phyloP scores from a whole-genome alignment of 2,888 invertebrate genomes.

The Catocala sponsa region DNA sequence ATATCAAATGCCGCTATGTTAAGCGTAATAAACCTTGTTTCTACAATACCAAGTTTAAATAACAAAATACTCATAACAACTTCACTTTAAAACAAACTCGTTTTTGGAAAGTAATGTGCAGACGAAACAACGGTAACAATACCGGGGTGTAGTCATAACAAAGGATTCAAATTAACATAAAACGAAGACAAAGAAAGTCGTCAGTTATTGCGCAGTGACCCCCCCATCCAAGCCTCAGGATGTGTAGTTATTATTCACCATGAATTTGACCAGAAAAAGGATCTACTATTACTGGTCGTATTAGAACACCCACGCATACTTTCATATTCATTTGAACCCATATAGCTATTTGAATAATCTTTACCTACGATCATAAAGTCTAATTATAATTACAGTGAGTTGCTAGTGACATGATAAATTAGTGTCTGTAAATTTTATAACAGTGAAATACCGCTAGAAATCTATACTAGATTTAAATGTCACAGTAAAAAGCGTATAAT shows the following conservation, averaged over 20 bases:
- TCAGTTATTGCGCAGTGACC: constrained; percentile 56
- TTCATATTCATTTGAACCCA: constrained; percentile 38
- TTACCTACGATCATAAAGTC: constrained; percentile 22
- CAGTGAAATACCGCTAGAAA: no score
- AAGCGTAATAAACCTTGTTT: background rate
- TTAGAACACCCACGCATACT: constrained; percentile 40
- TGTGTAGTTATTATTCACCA: constrained; percentile 38
- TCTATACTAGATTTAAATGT: no score
- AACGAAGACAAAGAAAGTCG: constrained; percentile 61
- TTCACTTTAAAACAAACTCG: constrained; percentile 1
- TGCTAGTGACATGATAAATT: constrained; percentile 16
- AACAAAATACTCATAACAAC: background rate
- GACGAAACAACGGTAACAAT: constrained; percentile 15
- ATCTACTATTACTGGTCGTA: constrained; percentile 38
- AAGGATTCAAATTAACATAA: constrained; percentile 48
- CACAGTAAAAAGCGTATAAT: constrained; percentile 13
- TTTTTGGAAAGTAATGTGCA: constrained; percentile 1
- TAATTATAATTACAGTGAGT: constrained; percentile 11
- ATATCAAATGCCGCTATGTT: background rate
- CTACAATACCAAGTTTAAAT: background rate
- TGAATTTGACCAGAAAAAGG: constrained; percentile 22
- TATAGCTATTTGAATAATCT: constrained; percentile 39
- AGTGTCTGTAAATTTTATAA: background rate
- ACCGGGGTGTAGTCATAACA: constrained; percentile 24
- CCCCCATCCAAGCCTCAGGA: constrained; percentile 53